phyloP scores from a whole-genome alignment of 2,797 vertebrate species.

The Pseudotriccus pelzelni region DNA sequence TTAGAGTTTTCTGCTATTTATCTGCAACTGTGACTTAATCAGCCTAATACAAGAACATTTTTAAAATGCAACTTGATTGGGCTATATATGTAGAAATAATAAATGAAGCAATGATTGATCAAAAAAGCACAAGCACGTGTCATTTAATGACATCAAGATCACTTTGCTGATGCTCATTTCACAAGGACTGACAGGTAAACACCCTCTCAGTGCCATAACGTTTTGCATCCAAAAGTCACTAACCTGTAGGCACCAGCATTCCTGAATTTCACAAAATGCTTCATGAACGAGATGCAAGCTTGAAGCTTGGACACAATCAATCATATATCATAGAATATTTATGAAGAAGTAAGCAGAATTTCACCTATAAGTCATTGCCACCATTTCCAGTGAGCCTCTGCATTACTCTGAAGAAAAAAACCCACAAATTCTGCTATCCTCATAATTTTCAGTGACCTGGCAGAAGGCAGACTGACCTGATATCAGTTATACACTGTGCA shows the following conservation, averaged over 20 bases:
- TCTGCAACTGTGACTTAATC: background rate
- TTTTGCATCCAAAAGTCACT: background rate
- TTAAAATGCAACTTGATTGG: background rate
- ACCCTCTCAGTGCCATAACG: background rate
- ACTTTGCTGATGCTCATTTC: background rate
- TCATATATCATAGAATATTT: background rate
- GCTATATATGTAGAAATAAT: background rate
- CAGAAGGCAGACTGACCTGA: background rate
- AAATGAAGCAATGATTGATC: background rate
- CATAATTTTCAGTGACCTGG: background rate
- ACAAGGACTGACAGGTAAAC: background rate
- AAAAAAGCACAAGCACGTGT: background rate
- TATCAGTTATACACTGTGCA: background rate
- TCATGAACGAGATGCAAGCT: background rate
- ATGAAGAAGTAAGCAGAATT: background rate
- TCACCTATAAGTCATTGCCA: background rate
- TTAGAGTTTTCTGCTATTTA: background rate
- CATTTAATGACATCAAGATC: background rate
- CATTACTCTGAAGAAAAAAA: background rate
- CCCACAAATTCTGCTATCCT: background rate
- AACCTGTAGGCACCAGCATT: background rate
- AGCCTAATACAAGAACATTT: background rate
- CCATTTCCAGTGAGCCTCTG: background rate
- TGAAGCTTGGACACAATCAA: background rate
- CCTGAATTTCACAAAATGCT: background rate